Percentiles rank a stretch among this genome's conserved stretches.
These are phyloP conservation scores for Dione vanillae DNA, from an alignment of 2,888 invertebrate species.

Conservation along the genomic window DNA sequence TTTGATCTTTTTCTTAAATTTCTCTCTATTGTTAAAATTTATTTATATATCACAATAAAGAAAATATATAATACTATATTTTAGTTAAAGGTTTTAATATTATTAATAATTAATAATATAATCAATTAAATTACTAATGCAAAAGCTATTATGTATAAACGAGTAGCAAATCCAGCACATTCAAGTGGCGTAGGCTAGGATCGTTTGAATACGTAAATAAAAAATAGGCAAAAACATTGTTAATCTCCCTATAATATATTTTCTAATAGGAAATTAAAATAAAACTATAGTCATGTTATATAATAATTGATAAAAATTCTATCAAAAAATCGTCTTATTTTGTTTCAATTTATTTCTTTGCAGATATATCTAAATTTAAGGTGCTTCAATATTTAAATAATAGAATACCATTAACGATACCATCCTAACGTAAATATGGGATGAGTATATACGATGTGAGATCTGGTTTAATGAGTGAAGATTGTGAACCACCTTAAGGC, in stretches of 20 bases:
- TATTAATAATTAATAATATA: no score
- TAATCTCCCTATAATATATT: not conserved
- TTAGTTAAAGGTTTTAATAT: no score
- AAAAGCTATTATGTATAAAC: not conserved
- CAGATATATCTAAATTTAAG: not conserved
- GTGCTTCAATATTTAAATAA: not conserved
- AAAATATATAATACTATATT: no score
- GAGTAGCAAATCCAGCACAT: not conserved
- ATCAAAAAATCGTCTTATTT: not conserved
- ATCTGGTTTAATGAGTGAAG: no score
- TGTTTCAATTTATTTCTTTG: constrained; percentile 3
- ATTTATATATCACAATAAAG: no score
- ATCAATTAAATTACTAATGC: no score
- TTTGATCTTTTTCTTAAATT: no score
- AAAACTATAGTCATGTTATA: not conserved
- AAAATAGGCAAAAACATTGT: not conserved
- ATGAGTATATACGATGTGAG: no score
- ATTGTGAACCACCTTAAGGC: no score
- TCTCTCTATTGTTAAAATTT: no score
- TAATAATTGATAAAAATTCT: constrained; percentile 18
- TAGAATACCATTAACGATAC: not conserved
- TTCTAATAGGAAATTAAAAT: constrained; percentile 19
- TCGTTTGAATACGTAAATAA: constrained; percentile 7
- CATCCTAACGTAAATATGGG: no score
- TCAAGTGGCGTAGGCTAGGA: constrained; percentile 8